Evolutionary conservation across 1,140 invertebrate genomes (phyloP), one percentile per base, ranked within the genome.

Genomic region (Triops cancriformis): DNA sequence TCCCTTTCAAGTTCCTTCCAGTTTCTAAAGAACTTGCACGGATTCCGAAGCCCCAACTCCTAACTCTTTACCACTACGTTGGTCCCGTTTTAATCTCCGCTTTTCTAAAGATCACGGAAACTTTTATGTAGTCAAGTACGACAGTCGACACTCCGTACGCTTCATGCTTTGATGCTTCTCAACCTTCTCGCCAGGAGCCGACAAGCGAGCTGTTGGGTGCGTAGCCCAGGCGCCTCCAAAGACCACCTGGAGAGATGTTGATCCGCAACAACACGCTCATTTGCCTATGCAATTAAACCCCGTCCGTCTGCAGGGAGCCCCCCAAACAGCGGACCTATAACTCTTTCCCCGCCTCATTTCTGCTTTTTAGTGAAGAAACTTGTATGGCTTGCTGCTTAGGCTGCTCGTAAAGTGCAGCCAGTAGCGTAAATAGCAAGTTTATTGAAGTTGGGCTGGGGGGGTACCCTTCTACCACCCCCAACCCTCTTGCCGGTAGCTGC

Each of bases 191-290:
- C 10, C 51, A 64, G 14, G 51, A 64, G 45, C 51, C 31, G 31
- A 37, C 31, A 37, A 64, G 23, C 10, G 51, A 18, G 51, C n/a
- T 64, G 10, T 23, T 64, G 14, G 23, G n/a, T 64, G 14, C 51
- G 31, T 7, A 37, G 31, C 31, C 31, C 2, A 2, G 31, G 31
- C 31, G 7, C 31, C 31, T 37, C 23, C 51, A n/a, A n/a, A 64
- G 51, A 64, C 51, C 51, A 64, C 51, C 51, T 64, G 51, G 51
- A 18, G 51, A 23, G 51, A 64, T 64, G 51, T 64, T 64, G 51
- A 64, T 64, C 51, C 51, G 51, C 18, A 64, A 64, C 51, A 64
- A 64, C 51, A 64, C 51, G 51, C 51, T 64, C 51, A 64, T 64
- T 64, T 64, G 51, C 51, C 51, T 64, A 64, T 64, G 51, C 51